phyloP scores from a whole-genome alignment of 2,797 vertebrate genomes.

The Tiaroga cobitis region DNA sequence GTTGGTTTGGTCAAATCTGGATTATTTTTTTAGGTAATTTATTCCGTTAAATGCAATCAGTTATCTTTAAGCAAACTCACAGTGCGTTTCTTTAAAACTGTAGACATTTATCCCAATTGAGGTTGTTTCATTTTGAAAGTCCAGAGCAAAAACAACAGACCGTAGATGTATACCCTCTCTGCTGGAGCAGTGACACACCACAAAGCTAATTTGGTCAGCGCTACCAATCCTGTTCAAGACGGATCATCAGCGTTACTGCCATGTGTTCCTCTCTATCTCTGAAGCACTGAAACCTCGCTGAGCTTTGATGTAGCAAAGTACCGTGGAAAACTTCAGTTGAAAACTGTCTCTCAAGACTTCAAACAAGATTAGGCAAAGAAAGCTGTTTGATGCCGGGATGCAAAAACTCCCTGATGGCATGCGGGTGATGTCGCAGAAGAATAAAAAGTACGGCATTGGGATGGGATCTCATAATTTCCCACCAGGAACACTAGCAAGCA shows the following conservation, averaged over 20 bases:
- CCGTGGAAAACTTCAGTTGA: conserved; percentile 37
- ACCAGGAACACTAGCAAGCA: conserved; percentile 7
- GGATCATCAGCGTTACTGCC: conserved; percentile 25
- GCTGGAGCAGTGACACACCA: not conserved
- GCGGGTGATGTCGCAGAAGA: conserved; percentile 32
- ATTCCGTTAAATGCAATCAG: not conserved
- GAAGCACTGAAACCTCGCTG: conserved; percentile 47
- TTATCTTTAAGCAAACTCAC: not conserved
- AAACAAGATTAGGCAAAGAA: conserved; percentile 46
- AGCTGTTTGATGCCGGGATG: conserved; percentile 52
- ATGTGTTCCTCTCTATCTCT: conserved; percentile 20
- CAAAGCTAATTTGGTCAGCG: conserved; percentile 48
- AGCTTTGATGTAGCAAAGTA: conserved; percentile 57
- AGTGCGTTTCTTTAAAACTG: not conserved
- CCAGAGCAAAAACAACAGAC: not conserved
- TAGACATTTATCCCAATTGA: not conserved
- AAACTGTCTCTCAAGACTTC: conserved; percentile 49
- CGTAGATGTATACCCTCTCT: not conserved
- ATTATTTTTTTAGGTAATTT: not conserved
- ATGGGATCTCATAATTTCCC: conserved; percentile 15
- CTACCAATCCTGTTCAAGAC: conserved; percentile 14
- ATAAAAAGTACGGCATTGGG: not conserved
- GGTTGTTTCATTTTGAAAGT: not conserved
- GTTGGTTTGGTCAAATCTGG: too few species aligned
- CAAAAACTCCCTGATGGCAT: conserved; percentile 55